Evolutionary conservation across 2,113 vertebrate species (phyloP), one percentile per base, ranked within the genome.

Genomic region (Oncorhynchus clarkii): DNA sequence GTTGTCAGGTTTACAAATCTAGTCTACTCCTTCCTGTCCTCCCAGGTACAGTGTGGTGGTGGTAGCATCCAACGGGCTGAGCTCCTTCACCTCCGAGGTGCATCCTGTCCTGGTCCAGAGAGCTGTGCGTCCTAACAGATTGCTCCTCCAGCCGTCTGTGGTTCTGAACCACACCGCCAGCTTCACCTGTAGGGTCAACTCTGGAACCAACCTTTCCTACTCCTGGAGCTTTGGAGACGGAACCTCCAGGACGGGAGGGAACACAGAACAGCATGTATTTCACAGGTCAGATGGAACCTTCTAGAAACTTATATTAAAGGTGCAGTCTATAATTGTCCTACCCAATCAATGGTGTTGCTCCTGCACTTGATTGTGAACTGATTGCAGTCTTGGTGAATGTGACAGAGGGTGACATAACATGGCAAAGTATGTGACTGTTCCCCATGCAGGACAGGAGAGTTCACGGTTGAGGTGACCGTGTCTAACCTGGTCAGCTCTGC

Each of bases 221-320:
- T 62, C 82, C 3, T 96, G 95, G 95, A 86, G 78, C 77, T 96
- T 96, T 71, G 95, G 95, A 72, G 95, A 96, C 0, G 94, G 92
- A 12, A 76, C 87, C 0, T 18, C 65, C 4, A 80, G 71, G 71
- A 14, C 8, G 1, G 94, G 95, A 54, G 77, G 67, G 22, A 86
- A 85, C 78, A 85, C 78, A 0, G 77, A 87, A 27, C 77, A 79
- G 8, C 94, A 96, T 1, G 4, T 87, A 22, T 96, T 92, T 73
- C 74, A 85, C 34, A 92, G 67, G 67, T 68, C 26, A 67, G 66
- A 67, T 1, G 18, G 5, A 34, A 20, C 1, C 26, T 29, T 29
- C 13, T 4, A 26, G 14, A 22, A 65, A n/a, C 60, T 12, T 62
- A 0, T 62, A 62, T 24, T 20, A 62, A 24, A 62, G 60, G 60